Percentiles rank a stretch among this genome's conserved stretches.
Evolutionary conservation across 2,113 vertebrate species (phyloP).

Genomic region (Perognathus longimembris): DNA sequence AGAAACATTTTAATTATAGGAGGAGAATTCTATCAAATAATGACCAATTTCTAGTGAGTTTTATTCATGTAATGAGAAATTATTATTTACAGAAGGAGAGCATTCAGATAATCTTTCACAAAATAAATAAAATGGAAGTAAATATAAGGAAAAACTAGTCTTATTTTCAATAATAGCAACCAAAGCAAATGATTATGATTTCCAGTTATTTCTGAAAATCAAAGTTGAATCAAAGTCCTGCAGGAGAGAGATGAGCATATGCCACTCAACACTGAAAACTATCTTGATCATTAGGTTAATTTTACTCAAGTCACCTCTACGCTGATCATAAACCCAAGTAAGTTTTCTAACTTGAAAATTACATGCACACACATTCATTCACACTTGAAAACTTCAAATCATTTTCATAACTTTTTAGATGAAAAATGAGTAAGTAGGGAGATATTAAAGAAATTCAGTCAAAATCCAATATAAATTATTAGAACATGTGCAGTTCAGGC

Average conservation of each 20-base stretch:
- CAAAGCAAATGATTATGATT: slow-evolving; percentile 20
- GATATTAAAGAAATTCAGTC: slow-evolving; percentile 60
- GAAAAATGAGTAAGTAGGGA: slow-evolving; percentile 49
- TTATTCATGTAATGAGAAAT: slow-evolving; percentile 50
- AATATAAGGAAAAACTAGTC: slow-evolving; percentile 71
- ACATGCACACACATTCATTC: background rate
- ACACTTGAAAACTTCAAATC: background rate
- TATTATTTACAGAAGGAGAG: slow-evolving; percentile 55
- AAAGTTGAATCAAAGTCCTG: slow-evolving; percentile 75
- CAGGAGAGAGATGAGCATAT: slow-evolving; percentile 65
- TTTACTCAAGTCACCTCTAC: slow-evolving; percentile 73
- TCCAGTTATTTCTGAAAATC: slow-evolving; percentile 80
- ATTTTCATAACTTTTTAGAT: slow-evolving; percentile 21
- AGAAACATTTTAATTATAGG: background rate
- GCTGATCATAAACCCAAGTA: slow-evolving; percentile 63
- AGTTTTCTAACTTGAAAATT: slow-evolving; percentile 66
- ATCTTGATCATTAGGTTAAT: slow-evolving; percentile 77
- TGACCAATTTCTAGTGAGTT: background rate
- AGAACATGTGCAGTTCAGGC: slow-evolving; percentile 48
- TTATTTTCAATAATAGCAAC: slow-evolving; percentile 78
- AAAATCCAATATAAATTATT: slow-evolving; percentile 50
- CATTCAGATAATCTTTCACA: slow-evolving; percentile 64
- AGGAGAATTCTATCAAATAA: background rate
- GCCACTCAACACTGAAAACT: slow-evolving; percentile 77
- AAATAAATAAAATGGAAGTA: slow-evolving; percentile 66